Evolutionary conservation across 2,888 invertebrate species (phyloP), one percentile per base, ranked within the genome.

Genomic region (Leucophenga montana): DNA sequence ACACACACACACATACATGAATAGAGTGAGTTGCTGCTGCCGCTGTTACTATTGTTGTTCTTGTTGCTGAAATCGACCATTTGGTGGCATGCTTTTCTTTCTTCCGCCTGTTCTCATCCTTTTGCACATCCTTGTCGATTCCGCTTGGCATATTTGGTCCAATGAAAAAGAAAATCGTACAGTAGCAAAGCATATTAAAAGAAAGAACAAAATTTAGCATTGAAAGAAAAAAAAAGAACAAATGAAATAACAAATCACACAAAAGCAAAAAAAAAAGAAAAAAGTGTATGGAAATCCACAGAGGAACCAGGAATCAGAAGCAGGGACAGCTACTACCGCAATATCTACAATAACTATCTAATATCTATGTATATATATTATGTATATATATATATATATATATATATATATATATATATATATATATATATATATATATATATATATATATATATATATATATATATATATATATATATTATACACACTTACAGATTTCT

Each of bases 151-250:
- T 33, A 0, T 14, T 27, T 56, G 9, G 33, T 33, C 82, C 78
- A 81, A 83, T 83, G 82, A 83, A 83, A 80, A 73, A 77, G 75
- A 76, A 82, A 79, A 76, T 75, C 71, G 72, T n/a, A n/a, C n/a
- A n/a, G n/a, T n/a, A n/a, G n/a, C 72, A 69, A 61, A 68, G 59
- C 67, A 53, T 20, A 69, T 61, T 56, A 61, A 69, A 67, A 59
- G 22, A 50, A 20, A 75, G 54, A 46, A 39, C 39, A 62, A 70
- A 70, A 56, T n/a, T n/a, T n/a, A n/a, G n/a, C n/a, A n/a, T n/a
- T n/a, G 18, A 67, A 66, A 22, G 11, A 11, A 66, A 66, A 66
- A 20, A 33, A 66, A 53, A 48, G 50, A 59, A 33, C 3, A 31
- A 33, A 33, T 33, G 8, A 33, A 33, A 33, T 5, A 18, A 59